phyloP scores from a whole-genome alignment of 92 coral and sea anemone genomes.

The Actinostola sp. region DNA sequence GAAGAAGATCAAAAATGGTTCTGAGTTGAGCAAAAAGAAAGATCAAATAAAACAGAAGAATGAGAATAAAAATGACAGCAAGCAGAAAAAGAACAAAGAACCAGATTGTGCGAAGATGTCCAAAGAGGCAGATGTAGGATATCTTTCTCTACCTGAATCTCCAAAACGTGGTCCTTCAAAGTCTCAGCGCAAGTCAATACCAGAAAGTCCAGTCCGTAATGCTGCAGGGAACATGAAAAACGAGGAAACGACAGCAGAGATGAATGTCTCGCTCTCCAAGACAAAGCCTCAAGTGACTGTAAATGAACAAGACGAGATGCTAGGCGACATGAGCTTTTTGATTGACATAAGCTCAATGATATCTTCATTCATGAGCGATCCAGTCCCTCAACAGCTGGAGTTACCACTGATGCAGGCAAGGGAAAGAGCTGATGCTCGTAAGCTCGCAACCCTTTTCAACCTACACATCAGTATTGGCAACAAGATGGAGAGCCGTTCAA shows the following conservation, averaged over 20 bases:
- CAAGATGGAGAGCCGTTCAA: conserved; percentile 71
- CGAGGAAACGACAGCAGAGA: neutral
- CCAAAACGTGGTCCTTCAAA: neutral
- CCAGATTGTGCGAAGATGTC: neutral
- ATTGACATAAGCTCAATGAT: conserved; percentile 82
- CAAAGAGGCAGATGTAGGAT: neutral
- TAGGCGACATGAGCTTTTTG: conserved; percentile 82
- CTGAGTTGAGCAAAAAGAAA: conserved; percentile 1
- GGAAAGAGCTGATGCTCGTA: conserved; percentile 84
- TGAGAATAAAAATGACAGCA: neutral
- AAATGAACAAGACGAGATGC: conserved; percentile 55
- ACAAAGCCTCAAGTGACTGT: conserved; percentile 1
- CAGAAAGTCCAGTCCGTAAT: neutral
- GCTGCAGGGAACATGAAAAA: neutral
- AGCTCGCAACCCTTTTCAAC: conserved; percentile 78
- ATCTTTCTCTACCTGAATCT: neutral
- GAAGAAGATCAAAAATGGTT: neutral
- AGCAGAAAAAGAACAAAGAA: conserved; percentile 5
- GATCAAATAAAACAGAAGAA: neutral
- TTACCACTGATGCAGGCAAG: conserved; percentile 81
- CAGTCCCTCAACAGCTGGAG: conserved; percentile 61
- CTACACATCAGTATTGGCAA: conserved; percentile 80
- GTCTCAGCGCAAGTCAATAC: neutral
- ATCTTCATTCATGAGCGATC: conserved; percentile 67
- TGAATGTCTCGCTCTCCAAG: neutral